Base-by-base conservation (phyloP, 2,888 invertebrate species). In the Smittia sp. region DNA sequence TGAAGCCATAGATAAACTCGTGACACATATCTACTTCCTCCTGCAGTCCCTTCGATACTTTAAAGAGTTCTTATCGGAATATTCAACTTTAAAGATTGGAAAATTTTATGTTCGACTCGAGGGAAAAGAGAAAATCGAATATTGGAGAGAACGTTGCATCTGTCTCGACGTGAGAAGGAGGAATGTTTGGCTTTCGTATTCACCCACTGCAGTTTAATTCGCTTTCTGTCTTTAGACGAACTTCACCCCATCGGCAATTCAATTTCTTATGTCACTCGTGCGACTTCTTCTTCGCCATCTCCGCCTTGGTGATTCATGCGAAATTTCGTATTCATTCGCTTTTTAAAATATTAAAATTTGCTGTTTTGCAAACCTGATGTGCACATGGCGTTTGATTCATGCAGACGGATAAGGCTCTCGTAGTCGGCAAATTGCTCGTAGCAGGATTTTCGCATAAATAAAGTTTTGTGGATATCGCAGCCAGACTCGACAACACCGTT, bases 1-100 rank as follows among this genome's bases (percentile, higher is more conserved):
- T 46, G 46, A 70, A 70, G 54, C 69, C 54, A 27, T 70, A 70
- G 54, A 70, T 7, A 68, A 46, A 41, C 68, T 70, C 15, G 54
- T 70, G 69, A 70, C 69, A 70, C 69, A 70, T 22, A 58, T 58
- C 22, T n/a, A 32, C 32, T 32, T 32, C 32, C 32, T 32, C 9
- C 3, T 6, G 9, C 32, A 32, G 32, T 32, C 9, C 9, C 32
- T 38, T 38, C 3, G 27, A 6, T 13, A 32, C n/a, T n/a, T 66
- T 66, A 18, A n/a, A 52, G 18, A 25, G 24, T 11, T 68, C 24
- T 46, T 68, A 68, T 68, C 52, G 25, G 22, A 20, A 20, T 41
- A 68, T 68, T 18, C 46, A 52, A 25, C 15, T 3, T 11, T 46
- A 15, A n/a, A 15, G 46, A 46, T 2, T n/a, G 11, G 32, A 32